Evolutionary conservation across 2,797 vertebrate species (phyloP).

Genomic region (Sebastolobus altivelis): DNA sequence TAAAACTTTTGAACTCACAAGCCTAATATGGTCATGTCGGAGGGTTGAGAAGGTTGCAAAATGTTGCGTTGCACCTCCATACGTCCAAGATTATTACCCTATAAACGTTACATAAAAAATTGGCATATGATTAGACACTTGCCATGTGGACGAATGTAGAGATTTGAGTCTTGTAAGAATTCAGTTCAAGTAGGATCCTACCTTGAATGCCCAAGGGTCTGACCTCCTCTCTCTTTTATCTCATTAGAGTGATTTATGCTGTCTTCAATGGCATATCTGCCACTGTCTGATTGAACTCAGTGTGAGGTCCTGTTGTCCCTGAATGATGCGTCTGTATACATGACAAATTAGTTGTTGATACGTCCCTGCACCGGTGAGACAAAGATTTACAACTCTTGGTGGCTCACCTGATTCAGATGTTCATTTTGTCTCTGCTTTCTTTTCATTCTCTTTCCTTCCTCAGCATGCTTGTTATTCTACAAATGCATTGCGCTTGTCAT

Average conservation of each 20-base stretch:
- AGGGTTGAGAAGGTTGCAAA: not conserved
- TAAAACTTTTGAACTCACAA: not conserved
- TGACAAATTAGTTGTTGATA: slow-evolving; percentile 48
- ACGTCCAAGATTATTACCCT: not conserved
- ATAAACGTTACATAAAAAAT: not conserved
- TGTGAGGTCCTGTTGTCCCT: slow-evolving; percentile 33
- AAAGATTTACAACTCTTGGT: slow-evolving; percentile 41
- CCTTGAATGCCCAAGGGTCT: not conserved
- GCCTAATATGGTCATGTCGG: not conserved
- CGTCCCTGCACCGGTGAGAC: slow-evolving; percentile 14
- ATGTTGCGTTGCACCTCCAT: not conserved
- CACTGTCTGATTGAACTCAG: slow-evolving; percentile 41
- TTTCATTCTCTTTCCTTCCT: slow-evolving; percentile 1
- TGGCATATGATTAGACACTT: not conserved
- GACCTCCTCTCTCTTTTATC: slow-evolving; percentile 5
- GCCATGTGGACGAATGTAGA: not conserved
- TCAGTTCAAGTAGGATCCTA: not conserved
- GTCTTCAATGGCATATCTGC: slow-evolving; percentile 29
- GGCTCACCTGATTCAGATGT: slow-evolving; percentile 14
- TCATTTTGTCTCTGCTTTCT: not conserved
- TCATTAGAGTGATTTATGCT: slow-evolving; percentile 41
- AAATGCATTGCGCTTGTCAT: slow-evolving; percentile 31
- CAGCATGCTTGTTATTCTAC: not conserved
- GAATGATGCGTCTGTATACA: slow-evolving; percentile 31
- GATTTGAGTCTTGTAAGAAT: not conserved